Evolutionary conservation across 2,888 invertebrate genomes (phyloP), one percentile per base, ranked within the genome.

Genomic region (Aelia acuminata): DNA sequence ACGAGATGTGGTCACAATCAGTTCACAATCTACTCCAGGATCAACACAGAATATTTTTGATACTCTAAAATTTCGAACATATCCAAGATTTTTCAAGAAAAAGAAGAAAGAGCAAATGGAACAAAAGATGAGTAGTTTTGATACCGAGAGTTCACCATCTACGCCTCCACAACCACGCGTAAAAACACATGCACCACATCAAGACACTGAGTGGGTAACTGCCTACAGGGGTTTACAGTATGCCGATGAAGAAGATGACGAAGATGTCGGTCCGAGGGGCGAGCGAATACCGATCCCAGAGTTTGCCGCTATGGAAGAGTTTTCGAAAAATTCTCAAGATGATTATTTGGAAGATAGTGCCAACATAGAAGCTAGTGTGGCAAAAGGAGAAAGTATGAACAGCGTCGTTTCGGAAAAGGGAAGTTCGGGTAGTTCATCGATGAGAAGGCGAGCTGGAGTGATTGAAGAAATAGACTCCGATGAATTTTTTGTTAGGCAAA

Each of bases 401-500:
- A 90, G 90, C 88, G 88, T 89, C 39, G 88, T 88, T 26, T 90
- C 89, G 43, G 90, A 90, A 87, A 90, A 91, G 50, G 87, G 88
- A 48, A 90, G 90, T 84, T 91, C 91, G 15, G 91, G 90, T 8
- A 90, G 90, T 84, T 90, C 90, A 20, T 90, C 90, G 31, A 89
- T 89, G 48, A 90, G 90, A 49, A 90, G 89, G 31, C 84, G 90
- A 63, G 89, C 89, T 87, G 95, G 95, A 0, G 95, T 96, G 5
- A 94, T 97, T 91, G 97, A 97, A 93, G 96, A 97, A 93, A 96
- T 97, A 90, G 95, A 97, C 92, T 96, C 96, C 80, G 97, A 97
- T 92, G 97, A 97, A 93, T 97, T 97, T 93, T 96, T 97, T 92
- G 93, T 97, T 89, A 94, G 97, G 90, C 96, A 96, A 92, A 95